phyloP scores from a whole-genome alignment of 2,797 vertebrate genomes.

The Typhlichthys eigenmanni region DNA sequence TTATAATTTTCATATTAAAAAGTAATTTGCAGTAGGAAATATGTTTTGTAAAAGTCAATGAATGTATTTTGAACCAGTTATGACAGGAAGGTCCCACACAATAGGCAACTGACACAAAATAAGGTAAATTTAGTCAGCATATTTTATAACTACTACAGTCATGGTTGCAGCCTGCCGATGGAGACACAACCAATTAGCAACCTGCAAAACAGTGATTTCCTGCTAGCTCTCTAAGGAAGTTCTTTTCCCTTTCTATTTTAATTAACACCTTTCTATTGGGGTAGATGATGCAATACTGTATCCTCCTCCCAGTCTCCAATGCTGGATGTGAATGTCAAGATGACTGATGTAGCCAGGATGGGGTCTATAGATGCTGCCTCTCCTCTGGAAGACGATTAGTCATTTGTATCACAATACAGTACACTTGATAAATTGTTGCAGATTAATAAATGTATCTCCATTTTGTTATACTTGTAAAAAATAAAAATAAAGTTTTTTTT shows the following conservation, averaged over 20 bases:
- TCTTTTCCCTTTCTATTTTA: neutral
- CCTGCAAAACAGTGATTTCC: conserved; percentile 25
- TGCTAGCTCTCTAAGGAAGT: conserved; percentile 3
- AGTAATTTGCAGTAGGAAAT: too few relatives aligned
- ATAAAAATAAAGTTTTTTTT: too few relatives aligned
- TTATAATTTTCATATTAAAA: too few relatives aligned
- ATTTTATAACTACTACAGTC: conserved; percentile 5
- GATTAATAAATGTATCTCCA: neutral
- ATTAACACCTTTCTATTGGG: conserved; percentile 19
- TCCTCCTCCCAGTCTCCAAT: conserved; percentile 50
- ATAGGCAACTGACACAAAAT: too few relatives aligned
- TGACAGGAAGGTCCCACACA: too few relatives aligned
- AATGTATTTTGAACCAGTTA: too few relatives aligned
- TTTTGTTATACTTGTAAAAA: conserved; percentile 10
- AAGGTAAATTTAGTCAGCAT: neutral
- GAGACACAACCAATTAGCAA: neutral
- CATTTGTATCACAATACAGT: conserved; percentile 12
- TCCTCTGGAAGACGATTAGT: conserved; percentile 18
- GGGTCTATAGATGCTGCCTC: conserved; percentile 28
- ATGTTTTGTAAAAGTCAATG: too few relatives aligned
- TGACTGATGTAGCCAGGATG: conserved; percentile 30
- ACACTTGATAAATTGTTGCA: conserved; percentile 2
- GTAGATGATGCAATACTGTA: conserved; percentile 51
- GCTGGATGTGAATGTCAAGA: conserved; percentile 35
- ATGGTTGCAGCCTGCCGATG: neutral